phyloP scores from a whole-genome alignment of 2,888 invertebrate genomes.

The Morinoia aosen region DNA sequence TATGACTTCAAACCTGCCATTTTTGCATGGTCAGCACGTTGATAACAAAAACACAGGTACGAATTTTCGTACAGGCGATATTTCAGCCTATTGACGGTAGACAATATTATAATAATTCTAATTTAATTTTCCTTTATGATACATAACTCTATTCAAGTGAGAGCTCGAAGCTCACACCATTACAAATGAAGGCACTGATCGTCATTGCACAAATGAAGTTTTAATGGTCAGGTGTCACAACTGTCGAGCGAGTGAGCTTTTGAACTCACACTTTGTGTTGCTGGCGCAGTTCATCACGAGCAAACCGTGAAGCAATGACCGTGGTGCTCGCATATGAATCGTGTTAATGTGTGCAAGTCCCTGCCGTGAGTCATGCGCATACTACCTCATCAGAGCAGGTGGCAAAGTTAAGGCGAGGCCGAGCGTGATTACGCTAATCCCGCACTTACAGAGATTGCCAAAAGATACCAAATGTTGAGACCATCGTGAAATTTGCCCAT shows the following conservation, averaged over 20 bases:
- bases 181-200: background rate
- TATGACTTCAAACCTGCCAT: too few species aligned
- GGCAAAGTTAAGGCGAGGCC: background rate
- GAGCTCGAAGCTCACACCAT: background rate
- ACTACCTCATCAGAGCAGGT: background rate
- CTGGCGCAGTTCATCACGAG: background rate
- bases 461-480: background rate
- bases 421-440: background rate
- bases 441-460: background rate
- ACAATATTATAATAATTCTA: background rate
- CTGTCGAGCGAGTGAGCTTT: background rate
- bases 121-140: background rate
- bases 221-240: background rate
- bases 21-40: too few species aligned
- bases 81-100: background rate
- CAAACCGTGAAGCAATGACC: background rate
- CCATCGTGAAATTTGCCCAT: background rate
- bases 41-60: too few species aligned
- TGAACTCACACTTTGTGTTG: background rate
- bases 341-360: background rate
- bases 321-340: background rate
- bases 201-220: background rate
- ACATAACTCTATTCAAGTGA: background rate
- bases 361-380: background rate
- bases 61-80: background rate